Percentiles rank a stretch among this genome's conserved stretches.
These are phyloP conservation scores for Balearica regulorum DNA, from an alignment of 2,797 vertebrate species.

Conservation along the genomic window DNA sequence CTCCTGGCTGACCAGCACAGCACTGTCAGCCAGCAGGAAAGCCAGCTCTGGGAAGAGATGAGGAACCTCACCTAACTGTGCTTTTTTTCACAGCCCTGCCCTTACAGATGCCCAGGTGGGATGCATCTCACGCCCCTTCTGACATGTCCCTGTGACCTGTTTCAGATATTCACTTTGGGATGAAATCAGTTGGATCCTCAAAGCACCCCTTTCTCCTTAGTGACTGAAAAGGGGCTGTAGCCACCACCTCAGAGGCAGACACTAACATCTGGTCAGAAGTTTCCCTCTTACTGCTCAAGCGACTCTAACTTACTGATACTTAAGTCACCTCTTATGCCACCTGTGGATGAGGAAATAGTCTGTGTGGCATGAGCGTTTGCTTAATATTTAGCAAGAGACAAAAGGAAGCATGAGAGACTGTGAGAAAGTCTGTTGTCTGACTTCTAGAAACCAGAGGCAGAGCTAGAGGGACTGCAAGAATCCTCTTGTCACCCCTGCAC, in stretches of 20 bases:
- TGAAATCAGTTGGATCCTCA: not conserved
- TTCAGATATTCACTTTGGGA: not conserved
- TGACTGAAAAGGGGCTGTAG: not conserved
- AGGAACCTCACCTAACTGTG: not conserved
- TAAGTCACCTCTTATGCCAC: not conserved
- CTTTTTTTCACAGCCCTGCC: not conserved
- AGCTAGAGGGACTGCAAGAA: not conserved
- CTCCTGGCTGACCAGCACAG: not conserved
- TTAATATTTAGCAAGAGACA: not conserved
- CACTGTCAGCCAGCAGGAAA: not conserved
- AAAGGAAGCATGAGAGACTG: not conserved
- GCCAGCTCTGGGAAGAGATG: not conserved
- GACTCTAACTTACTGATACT: not conserved
- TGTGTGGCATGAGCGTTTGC: not conserved
- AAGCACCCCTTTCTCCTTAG: not conserved
- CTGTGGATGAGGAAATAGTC: not conserved
- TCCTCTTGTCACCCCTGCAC: not conserved
- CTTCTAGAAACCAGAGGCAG: not conserved
- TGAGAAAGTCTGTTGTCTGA: not conserved
- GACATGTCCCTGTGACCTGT: not conserved
- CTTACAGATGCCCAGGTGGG: not conserved
- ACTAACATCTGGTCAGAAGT: not conserved
- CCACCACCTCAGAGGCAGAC: not conserved
- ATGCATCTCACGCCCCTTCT: not conserved
- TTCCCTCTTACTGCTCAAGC: not conserved